phyloP scores from a whole-genome alignment of 2,113 vertebrate species.

The Mixornis gularis region DNA sequence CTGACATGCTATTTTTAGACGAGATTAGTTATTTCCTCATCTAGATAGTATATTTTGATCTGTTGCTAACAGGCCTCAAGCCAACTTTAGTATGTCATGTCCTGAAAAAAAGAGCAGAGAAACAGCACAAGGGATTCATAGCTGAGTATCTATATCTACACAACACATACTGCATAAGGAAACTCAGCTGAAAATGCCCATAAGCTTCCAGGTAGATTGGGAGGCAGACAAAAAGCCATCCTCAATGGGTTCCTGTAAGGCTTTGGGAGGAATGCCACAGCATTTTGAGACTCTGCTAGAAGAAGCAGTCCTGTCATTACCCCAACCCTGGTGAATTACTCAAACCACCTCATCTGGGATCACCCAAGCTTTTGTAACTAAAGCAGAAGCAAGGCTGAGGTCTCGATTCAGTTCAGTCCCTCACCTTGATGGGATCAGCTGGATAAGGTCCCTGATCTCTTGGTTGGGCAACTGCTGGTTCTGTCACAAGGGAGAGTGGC shows the following conservation, averaged over 20 bases:
- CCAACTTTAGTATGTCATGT: not conserved
- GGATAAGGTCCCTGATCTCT: not conserved
- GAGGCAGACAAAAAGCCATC: not conserved
- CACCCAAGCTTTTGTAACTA: not conserved
- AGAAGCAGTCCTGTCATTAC: not conserved
- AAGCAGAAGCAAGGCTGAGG: not conserved
- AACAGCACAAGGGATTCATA: not conserved
- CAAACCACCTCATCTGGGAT: not conserved
- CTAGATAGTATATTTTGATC: constrained; percentile 9
- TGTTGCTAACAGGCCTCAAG: not conserved
- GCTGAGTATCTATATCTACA: not conserved
- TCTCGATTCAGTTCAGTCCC: not conserved
- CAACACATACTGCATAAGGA: not conserved
- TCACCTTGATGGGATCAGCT: not conserved
- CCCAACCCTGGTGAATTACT: not conserved
- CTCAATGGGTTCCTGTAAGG: not conserved
- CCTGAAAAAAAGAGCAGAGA: not conserved
- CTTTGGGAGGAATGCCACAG: not conserved
- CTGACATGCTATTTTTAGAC: not conserved
- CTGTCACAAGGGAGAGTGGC: not conserved
- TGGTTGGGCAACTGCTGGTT: not conserved
- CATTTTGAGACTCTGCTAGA: not conserved
- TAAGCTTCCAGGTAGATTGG: not conserved
- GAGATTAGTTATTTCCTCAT: constrained; percentile 1
- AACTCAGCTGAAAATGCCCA: not conserved